phyloP scores from a whole-genome alignment of 2,888 invertebrate genomes.

The Perithous albicinctus region DNA sequence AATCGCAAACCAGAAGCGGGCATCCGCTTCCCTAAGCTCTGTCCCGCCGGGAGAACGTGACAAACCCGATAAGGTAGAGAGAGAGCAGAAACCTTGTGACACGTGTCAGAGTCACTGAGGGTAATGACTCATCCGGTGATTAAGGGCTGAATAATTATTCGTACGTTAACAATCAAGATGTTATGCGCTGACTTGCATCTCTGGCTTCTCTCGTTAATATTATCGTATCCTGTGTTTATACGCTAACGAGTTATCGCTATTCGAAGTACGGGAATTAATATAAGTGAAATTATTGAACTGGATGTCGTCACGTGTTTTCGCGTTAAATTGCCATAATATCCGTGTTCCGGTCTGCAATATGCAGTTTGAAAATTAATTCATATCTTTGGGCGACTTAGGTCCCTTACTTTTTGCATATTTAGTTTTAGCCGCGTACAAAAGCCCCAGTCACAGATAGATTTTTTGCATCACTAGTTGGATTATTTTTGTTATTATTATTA shows the following conservation, averaged over 20 bases:
- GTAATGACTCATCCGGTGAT: conserved; percentile 52
- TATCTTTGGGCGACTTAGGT: too few relatives aligned
- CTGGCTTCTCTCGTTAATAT: not conserved
- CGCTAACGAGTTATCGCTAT: not conserved
- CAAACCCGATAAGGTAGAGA: conserved; percentile 56
- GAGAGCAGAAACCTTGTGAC: conserved; percentile 37
- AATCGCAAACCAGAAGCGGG: conserved; percentile 22
- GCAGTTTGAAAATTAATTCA: too few relatives aligned
- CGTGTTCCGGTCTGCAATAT: too few relatives aligned
- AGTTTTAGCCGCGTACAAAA: too few relatives aligned
- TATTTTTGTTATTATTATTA: too few relatives aligned
- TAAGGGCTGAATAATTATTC: conserved; percentile 57
- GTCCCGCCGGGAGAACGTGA: conserved; percentile 47
- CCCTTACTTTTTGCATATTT: too few relatives aligned
- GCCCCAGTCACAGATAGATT: too few relatives aligned
- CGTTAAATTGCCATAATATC: too few relatives aligned
- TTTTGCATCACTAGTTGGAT: too few relatives aligned
- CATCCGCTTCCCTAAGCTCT: conserved; percentile 46
- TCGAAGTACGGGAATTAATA: not conserved
- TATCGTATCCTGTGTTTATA: not conserved
- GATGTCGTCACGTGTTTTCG: too few relatives aligned
- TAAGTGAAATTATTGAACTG: not conserved
- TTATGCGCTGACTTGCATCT: conserved; percentile 12
- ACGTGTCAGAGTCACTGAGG: conserved; percentile 48
- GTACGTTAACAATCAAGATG: conserved; percentile 28